Base-by-base conservation (phyloP, 2,888 invertebrate genomes). In the Anoplius nigerrimus region DNA sequence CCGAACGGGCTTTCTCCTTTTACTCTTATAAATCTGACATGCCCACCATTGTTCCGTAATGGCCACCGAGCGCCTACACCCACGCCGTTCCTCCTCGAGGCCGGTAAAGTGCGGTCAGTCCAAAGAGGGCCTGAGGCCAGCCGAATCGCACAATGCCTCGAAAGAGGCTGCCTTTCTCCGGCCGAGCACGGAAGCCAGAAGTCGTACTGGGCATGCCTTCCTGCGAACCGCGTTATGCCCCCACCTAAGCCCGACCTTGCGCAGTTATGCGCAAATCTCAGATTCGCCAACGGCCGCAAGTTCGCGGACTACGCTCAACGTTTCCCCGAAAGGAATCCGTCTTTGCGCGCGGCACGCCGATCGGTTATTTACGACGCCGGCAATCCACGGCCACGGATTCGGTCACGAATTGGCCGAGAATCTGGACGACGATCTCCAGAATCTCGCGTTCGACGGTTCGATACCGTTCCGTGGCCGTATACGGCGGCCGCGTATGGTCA, bases 81-180 rank as follows among this genome's bases (percentile, higher is more conserved):
- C 27, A 24, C 52, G 53, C 64, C 56, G 45, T 34, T 64, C 56
- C 24, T 69, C 43, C 63, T 43, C 58, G 20, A 11, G 74, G 62
- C 58, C 77, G 65, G 64, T 66, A 62, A 53, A 67, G 65, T 66
- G 34, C 54, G 67, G 67, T 66, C 74, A 62, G 65, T 77, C 62
- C 61, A 24, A 27, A 63, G 63, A 18, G 18, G 58, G 21, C 60
- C 76, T 64, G 58, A 54, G 66, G 77, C 75, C 76, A 72, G 69
- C 69, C 71, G 74, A 72, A 77, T 76, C 69, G n/a, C n/a, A 77
- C 78, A 77, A 74, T 72, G 66, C 51, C 58, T 65, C 24, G 18
- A 72, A 70, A 72, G 71, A 74, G 46, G 11, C 66, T 34, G 68
- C 65, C 69, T 72, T 74, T 74, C 74, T 64, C 66, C 52, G n/a